Evolutionary conservation across 2,888 invertebrate species (phyloP).

Genomic region (Eumerus sabulonum): DNA sequence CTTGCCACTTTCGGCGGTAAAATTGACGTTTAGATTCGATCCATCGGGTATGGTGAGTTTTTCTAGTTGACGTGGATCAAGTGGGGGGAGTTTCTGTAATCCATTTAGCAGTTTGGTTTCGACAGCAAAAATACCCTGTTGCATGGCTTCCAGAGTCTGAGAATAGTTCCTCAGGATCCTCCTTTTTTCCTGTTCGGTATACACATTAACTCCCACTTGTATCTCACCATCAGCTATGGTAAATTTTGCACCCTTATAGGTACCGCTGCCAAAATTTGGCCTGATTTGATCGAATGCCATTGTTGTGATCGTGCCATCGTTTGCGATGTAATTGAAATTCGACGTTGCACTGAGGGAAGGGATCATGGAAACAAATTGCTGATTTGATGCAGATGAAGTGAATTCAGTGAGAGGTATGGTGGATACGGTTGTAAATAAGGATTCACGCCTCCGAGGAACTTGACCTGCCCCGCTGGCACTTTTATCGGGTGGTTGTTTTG

Average conservation of each 20-base stretch:
- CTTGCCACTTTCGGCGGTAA: constrained; percentile 43
- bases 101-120: constrained; percentile 5
- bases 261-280: constrained; percentile 14
- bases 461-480: not conserved
- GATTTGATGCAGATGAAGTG: constrained; percentile 13
- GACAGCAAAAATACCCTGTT: constrained; percentile 39
- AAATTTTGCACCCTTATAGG: constrained; percentile 35
- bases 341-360: constrained; percentile 46
- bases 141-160: constrained; percentile 37
- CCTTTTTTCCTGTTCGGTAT: constrained; percentile 19
- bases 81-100: not conserved
- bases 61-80: not conserved
- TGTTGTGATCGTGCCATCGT: constrained; percentile 25
- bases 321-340: constrained; percentile 42
- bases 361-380: not conserved
- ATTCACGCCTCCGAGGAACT: constrained; percentile 7
- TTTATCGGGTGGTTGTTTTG: not conserved
- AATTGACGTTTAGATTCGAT: constrained; percentile 50
- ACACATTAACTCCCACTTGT: constrained; percentile 11
- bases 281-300: constrained; percentile 51
- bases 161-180: constrained; percentile 44
- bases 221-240: constrained; percentile 33
- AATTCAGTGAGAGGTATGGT: constrained; percentile 11
- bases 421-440: constrained; percentile 11
- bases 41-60: constrained; percentile 28